Evolutionary conservation across 1,140 invertebrate species (phyloP).

Genomic region (Bombyx mandarina): DNA sequence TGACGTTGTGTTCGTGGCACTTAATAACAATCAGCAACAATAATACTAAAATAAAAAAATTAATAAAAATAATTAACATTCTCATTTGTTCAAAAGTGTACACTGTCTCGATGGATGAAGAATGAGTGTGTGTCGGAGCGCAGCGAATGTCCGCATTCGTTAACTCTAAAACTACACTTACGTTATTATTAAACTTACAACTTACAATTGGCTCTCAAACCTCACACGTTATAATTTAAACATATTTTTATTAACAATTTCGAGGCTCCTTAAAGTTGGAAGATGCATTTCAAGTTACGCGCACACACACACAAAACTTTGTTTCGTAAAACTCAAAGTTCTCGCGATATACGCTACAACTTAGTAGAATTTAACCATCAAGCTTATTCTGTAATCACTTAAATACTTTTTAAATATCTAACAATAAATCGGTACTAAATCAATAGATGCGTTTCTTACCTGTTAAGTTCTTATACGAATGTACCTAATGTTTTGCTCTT

Average conservation of each 20-base stretch:
- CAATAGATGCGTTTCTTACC: no score
- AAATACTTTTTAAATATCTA: no score
- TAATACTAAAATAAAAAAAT: neutral
- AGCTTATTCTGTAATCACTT: no score
- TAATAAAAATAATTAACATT: conserved; percentile 3
- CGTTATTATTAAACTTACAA: conserved; percentile 48
- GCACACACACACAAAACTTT: conserved; percentile 37
- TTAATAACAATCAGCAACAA: conserved; percentile 15
- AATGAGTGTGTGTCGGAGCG: no score
- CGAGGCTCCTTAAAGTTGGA: conserved; percentile 26
- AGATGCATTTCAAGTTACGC: conserved; percentile 36
- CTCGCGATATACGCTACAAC: no score
- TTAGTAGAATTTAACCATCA: no score
- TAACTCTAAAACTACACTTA: conserved; percentile 51
- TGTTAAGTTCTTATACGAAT: no score
- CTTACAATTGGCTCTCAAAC: conserved; percentile 51
- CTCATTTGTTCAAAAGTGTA: no score
- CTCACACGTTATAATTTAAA: conserved; percentile 19
- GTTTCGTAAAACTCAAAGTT: no score
- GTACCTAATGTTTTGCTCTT: no score
- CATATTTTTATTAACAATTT: conserved; percentile 21
- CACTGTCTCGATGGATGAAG: no score
- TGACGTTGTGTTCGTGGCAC: conserved; percentile 29
- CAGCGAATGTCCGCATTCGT: conserved; percentile 7
- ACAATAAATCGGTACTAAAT: no score